Base-by-base conservation (phyloP, 1,140 invertebrate genomes). In the Battus philenor region DNA sequence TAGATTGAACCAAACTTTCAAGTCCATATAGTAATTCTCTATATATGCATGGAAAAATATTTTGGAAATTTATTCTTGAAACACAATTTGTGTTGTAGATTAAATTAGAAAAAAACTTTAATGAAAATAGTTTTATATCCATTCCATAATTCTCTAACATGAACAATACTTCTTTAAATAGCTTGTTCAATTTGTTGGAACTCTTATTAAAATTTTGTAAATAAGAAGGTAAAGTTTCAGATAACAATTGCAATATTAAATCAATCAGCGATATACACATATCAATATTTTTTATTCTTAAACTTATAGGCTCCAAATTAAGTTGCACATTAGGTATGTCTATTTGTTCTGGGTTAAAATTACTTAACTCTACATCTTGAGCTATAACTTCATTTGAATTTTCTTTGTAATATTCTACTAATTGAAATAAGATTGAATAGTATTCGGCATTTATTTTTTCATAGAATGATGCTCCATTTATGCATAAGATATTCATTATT, bases 401-500 rank as follows among this genome's bases (percentile, higher is more conserved):
- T 26, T 77, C 59, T 58, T 77, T 65, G 49, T 84, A 82, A 68
- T 76, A 88, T 30, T 79, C 31, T 34, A 80, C 65, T 48, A 88
- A 64, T 48, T 74, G 56, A 13, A 67, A 47, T 16, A 89, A 59
- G 24, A 79, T 68, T 17, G 57, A 59, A 44, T 68, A 53, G 66
- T 89, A 90, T 54, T 89, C 82, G 3, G 53, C 50, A 17, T 81
- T 71, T 2, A 90, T 41, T 29, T 83, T 65, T 20, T 79, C 54
- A 69, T 83, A 88, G 60, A 88, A 82, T 47, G 77, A 54, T 41
- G 86, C 78, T 46, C 77, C 74, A 62, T 87, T 87, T 41, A 79
- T 73, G 44, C 70, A 78, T 13, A 89, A 52, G 36, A 88, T 79
- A 13, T 84, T 72, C 22, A 90, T 46, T 56, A 89, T 87, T 72